Evolutionary conservation across 2,113 vertebrate species (phyloP), one percentile per base, ranked within the genome.

Genomic region (rat (Rattus norvegicus)): DNA sequence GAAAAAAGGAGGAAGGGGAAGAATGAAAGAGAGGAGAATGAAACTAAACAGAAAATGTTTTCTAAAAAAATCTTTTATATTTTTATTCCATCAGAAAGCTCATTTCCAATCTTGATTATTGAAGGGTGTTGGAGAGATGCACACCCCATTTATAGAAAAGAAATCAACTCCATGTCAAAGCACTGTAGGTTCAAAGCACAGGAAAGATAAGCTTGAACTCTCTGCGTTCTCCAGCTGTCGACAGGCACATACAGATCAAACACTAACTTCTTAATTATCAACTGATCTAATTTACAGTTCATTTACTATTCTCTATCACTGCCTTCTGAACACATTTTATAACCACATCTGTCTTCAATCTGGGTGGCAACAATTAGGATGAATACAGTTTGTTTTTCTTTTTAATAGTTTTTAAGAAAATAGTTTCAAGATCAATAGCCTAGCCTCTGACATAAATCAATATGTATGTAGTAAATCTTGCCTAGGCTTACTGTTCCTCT

Each of bases 261-360:
- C 47, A 92, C 39, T 49, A 84, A 94, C 36, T 65, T 70, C 22
- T 43, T 88, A 88, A 97, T 90, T 61, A 95, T 97, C 79, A 95
- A 84, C 47, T 80, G 88, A 97, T 92, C 92, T 95, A 91, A 98
- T 97, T 98, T 97, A 93, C 52, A 96, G 88, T n/a, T 95, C 92
- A 97, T 96, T 98, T 97, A 89, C 81, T 97, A 95, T 80, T 97
- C 96, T 97, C 80, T 83, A 97, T 83, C 67, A n/a, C 17, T 96
- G 30, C 89, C 73, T 30, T 97, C 95, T 94, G 75, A 63, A 84
- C 7, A 69, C 6, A 73, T 19, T 26, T 87, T 90, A 85, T 59
- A 94, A 59, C 93, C 70, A 93, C 91, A 92, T 59, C 84, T 54
- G 2, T 92, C 93, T 97, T 96, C 65, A 80, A 86, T 73, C n/a